Base-by-base conservation (phyloP, 2,113 vertebrate species). In the Corythornis vintsioides region DNA sequence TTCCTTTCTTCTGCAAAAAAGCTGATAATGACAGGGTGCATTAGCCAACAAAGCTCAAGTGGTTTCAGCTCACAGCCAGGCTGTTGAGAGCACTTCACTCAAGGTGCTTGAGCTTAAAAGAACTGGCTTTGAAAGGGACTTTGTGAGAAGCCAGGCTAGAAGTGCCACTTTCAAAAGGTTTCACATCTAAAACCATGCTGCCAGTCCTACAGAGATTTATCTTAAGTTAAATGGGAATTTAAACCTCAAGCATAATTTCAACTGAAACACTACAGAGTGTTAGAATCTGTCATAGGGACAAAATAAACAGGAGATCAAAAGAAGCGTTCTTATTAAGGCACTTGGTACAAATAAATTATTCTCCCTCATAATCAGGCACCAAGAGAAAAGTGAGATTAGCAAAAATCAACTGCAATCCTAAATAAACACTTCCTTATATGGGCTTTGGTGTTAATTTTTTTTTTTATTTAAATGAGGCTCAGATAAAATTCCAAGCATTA, bases 1-100 rank as follows among this genome's bases (percentile, higher is more conserved):
- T 98, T 84, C 77, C 77, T 96, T 91, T 83, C 74, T 90, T 86
- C 93, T 92, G 93, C 63, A 88, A 94, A 80, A 80, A 40, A 92
- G 71, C 92, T 96, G 85, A 59, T 1, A 81, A 92, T 0, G 24
- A 88, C 20, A 96, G 0, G 2, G 8, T 0, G 3, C 0, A 1
- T 96, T 85, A 96, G 64, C 15, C 21, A 40, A 33, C 6, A 25
- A 19, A 50, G 11, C 7, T n/a, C 6, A 6, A 7, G n/a, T 0
- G 1, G 63, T 13, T 38, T 10, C 26, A 56, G 80, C 29, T 24
- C 73, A n/a, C 1, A 0, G 1, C 4, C 3, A 40, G 50, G 10
- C 13, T 76, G 14, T 33, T 0, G 3, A 69, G 43, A n/a, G 56
- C 0, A 21, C 5, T 81, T 21, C 38, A 56, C 67, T 43, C 28